Evolutionary conservation across 1,140 invertebrate species (phyloP).

Genomic region (Ceratina calcarata): DNA sequence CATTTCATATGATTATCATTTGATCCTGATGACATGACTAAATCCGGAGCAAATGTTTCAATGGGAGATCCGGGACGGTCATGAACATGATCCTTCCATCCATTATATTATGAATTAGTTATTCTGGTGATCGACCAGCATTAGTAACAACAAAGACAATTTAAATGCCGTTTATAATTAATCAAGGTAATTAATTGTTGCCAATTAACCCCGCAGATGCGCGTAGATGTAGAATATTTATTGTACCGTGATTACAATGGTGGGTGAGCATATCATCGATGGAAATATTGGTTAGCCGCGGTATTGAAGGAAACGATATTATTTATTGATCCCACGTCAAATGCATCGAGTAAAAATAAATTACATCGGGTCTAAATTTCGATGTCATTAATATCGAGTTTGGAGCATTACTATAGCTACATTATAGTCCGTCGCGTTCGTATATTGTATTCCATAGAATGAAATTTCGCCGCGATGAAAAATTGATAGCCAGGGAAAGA

Average conservation of each 20-base stretch:
- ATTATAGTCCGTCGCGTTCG: background rate
- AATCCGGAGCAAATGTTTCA: too few species aligned
- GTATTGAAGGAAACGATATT: constrained; percentile 19
- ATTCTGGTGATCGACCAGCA: background rate
- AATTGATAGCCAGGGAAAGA: constrained; percentile 1
- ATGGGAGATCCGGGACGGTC: too few species aligned
- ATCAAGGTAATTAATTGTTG: background rate
- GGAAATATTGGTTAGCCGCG: background rate
- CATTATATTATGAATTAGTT: background rate
- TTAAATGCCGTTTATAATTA: constrained; percentile 10
- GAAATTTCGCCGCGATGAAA: constrained; percentile 31
- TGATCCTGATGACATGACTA: too few species aligned
- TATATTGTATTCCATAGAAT: background rate
- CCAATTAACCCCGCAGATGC: background rate
- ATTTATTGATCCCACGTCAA: constrained; percentile 10
- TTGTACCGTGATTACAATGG: background rate
- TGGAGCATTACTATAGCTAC: background rate
- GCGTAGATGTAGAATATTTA: constrained; percentile 7
- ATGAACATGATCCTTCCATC: too few species aligned
- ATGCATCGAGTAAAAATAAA: too few species aligned
- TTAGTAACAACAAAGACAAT: background rate
- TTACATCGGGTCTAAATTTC: background rate
- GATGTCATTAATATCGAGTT: background rate
- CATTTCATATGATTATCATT: too few species aligned
- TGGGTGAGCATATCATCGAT: background rate